A percentile compares a stretch with the other conserved stretches of the same genome.
These are phyloP conservation scores for Stenolophus ochropezus DNA, from an alignment of 2,888 invertebrate genomes.

Conservation along the genomic window DNA sequence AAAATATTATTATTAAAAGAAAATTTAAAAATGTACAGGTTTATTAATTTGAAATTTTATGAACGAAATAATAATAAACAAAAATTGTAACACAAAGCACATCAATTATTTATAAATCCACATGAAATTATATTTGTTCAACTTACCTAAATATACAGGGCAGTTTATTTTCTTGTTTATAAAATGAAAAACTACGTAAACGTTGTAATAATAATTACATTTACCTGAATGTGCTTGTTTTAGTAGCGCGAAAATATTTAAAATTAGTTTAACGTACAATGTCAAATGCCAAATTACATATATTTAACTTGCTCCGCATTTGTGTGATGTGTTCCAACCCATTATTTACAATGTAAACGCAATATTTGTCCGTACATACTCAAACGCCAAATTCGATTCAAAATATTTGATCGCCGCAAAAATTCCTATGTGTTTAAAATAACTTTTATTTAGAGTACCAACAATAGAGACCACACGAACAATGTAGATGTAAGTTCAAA, in stretches of 20 bases:
- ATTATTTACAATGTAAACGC: not conserved
- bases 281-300: slow-evolving; percentile 22
- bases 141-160: not conserved
- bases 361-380: slow-evolving; percentile 3
- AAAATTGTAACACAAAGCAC: no score
- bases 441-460: not conserved
- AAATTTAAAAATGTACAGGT: no score
- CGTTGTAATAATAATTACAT: not conserved
- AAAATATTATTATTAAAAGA: no score
- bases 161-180: not conserved
- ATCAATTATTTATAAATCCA: not conserved
- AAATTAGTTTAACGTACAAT: not conserved
- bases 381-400: not conserved
- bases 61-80: no score
- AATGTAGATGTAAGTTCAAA: not conserved
- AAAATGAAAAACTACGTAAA: not conserved
- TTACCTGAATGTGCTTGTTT: not conserved
- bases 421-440: slow-evolving; percentile 5
- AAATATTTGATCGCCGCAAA: slow-evolving; percentile 1
- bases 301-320: not conserved
- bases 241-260: not conserved
- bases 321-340: not conserved
- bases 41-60: no score
- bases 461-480: not conserved
- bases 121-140: not conserved